Percentiles rank a stretch among this genome's conserved stretches.
These are phyloP conservation scores for Brenthis daphne DNA, from an alignment of 2,888 invertebrate species.

Conservation along the genomic window DNA sequence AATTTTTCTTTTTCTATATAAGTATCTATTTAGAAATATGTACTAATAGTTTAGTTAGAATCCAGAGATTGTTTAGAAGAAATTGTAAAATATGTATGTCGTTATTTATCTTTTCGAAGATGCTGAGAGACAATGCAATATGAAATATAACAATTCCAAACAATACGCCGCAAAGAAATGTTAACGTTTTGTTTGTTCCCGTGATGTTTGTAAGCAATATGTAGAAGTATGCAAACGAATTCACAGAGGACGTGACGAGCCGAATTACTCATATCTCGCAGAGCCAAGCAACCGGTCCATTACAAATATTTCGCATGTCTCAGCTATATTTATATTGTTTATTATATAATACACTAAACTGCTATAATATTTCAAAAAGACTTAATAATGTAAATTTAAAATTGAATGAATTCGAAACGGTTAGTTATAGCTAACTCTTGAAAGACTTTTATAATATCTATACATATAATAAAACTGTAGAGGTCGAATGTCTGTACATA, in stretches of 20 bases:
- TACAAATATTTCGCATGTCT: conserved; percentile 40
- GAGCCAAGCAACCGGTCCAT: conserved; percentile 28
- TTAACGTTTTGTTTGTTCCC: conserved; percentile 48
- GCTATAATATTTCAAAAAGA: background rate
- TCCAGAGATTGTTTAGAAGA: background rate
- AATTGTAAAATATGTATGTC: background rate
- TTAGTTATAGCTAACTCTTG: too few relatives aligned
- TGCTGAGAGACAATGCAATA: conserved; percentile 31
- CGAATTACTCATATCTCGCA: conserved; percentile 44
- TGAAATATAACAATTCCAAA: conserved; percentile 52
- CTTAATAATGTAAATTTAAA: background rate
- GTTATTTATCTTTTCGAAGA: conserved; percentile 11
- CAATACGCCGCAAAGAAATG: conserved; percentile 53
- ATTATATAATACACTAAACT: background rate
- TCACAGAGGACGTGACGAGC: conserved; percentile 51
- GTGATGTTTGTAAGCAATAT: conserved; percentile 68
- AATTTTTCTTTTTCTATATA: too few relatives aligned
- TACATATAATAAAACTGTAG: too few relatives aligned
- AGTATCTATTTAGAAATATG: too few relatives aligned
- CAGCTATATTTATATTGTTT: conserved; percentile 20
- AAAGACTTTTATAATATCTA: background rate
- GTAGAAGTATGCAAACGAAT: conserved; percentile 64
- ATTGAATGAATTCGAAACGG: too few relatives aligned
- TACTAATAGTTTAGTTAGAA: background rate
- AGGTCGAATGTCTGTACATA: too few relatives aligned